A percentile compares a stretch with the other conserved stretches of the same genome.
Conservation (phyloP, 2,888 invertebrate species). For the Cordylochernes scorpioides region DNA sequence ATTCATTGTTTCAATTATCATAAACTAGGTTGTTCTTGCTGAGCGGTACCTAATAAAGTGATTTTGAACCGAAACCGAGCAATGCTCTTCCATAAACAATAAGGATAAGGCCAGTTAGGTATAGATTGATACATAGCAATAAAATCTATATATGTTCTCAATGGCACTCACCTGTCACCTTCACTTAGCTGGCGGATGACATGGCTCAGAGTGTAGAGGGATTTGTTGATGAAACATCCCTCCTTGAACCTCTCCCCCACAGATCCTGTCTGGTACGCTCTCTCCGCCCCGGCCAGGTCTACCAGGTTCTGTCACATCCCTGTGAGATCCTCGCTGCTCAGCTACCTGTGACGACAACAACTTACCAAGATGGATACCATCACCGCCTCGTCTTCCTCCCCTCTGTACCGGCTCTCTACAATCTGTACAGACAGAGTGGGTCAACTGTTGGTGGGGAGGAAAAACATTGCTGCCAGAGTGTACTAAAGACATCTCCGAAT, state of each 20-base stretch:
- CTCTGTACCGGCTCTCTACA: constrained; percentile 38
- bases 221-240: constrained; percentile 49
- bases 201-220: constrained; percentile 40
- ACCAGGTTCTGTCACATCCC: constrained; percentile 37
- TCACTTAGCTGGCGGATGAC: constrained; percentile 59
- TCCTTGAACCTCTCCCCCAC: constrained; percentile 49
- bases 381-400: constrained; percentile 30
- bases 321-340: not conserved
- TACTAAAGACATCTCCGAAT: too few species aligned
- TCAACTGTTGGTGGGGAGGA: too few species aligned
- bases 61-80: too few species aligned
- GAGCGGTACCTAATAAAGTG: too few species aligned
- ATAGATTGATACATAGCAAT: too few species aligned
- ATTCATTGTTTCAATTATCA: too few species aligned
- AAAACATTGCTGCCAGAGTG: too few species aligned
- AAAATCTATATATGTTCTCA: too few species aligned
- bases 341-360: constrained; percentile 1
- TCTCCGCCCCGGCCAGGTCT: constrained; percentile 65
- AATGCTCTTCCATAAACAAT: too few species aligned
- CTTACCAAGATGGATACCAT: constrained; percentile 40
- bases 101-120: too few species aligned
- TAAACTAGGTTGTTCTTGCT: too few species aligned
- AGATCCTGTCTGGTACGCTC: constrained; percentile 46
- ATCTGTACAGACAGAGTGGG: constrained; percentile 25
- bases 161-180: constrained; percentile 23